These are phyloP conservation scores for Isurus oxyrinchus DNA, from an alignment of 2,113 vertebrate species.

Conservation along the genomic window DNA sequence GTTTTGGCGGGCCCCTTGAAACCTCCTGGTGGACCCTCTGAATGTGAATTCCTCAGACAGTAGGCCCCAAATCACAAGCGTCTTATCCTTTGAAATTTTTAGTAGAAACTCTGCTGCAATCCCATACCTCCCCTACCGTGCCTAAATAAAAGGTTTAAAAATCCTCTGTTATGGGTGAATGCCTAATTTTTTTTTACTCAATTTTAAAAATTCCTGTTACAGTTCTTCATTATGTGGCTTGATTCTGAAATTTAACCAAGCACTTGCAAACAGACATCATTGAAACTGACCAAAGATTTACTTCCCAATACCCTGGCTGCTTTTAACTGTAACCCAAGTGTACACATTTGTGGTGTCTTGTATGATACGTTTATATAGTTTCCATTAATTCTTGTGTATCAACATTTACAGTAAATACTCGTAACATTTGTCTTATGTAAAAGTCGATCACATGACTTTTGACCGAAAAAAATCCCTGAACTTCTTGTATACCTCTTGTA, in stretches of 20 bases:
- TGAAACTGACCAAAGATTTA: background rate
- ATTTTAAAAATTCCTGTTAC: background rate
- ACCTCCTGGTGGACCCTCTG: too few relatives aligned
- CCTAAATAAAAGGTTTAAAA: background rate
- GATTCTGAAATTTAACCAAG: background rate
- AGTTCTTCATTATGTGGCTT: background rate
- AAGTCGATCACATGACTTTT: too few relatives aligned
- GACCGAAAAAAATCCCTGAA: too few relatives aligned
- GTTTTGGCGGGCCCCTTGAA: background rate
- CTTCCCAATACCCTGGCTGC: background rate
- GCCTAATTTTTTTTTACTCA: background rate
- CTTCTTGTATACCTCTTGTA: background rate
- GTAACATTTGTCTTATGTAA: background rate
- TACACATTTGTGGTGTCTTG: background rate
- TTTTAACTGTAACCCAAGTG: background rate
- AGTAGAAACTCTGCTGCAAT: background rate
- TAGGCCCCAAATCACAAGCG: background rate
- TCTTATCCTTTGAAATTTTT: background rate
- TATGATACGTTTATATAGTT: background rate
- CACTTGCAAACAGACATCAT: background rate
- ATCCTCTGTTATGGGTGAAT: background rate
- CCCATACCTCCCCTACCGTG: background rate
- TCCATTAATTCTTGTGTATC: background rate
- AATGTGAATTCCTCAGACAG: background rate
- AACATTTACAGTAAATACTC: background rate